Evolutionary conservation across 1,140 invertebrate species (phyloP), one percentile per base, ranked within the genome.

Genomic region (Mycetomoellerius zeteki): DNA sequence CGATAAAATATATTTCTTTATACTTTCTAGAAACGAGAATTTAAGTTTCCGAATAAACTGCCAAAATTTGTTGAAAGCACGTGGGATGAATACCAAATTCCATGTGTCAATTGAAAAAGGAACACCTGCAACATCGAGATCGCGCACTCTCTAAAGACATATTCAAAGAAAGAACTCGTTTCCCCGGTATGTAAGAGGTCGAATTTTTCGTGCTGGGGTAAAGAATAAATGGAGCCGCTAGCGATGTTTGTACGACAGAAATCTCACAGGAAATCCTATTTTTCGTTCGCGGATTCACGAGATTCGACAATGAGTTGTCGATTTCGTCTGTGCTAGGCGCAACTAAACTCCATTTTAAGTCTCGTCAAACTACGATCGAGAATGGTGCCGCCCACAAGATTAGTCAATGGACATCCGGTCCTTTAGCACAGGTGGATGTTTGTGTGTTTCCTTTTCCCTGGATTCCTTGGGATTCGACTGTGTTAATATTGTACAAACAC

Each of bases 341-440:
- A 90, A 90, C 90, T 88, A 90, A 91, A 92, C 52, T 90, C 90
- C 88, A 86, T 93, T 93, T 93, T 92, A 89, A 92, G 72, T 86
- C 84, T 93, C 88, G 89, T 93, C 82, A 91, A 91, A 16, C 64
- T 54, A 43, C 72, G 75, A 86, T 69, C 75, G 52, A 52, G 75
- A 65, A 89, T 80, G 67, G 80, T 77, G 62, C 87, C 86, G 89
- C 86, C 89, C 71, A 89, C 82, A 78, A 81, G 60, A 88, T 78
- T 54, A 88, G 85, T 90, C 92, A 90, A 93, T 92, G 89, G 81
- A 91, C 92, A 92, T 93, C 92, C 92, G 92, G 91, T 87, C 64
- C 85, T 60, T 30, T 77, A 4, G 85, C 65, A 91, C 91, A 92
- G 91, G 89, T 92, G 91, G 60, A 65, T 76, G 30, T 64, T 91